Evolutionary conservation across 2,797 vertebrate species (phyloP).

Genomic region (Neopelma chrysocephalum): DNA sequence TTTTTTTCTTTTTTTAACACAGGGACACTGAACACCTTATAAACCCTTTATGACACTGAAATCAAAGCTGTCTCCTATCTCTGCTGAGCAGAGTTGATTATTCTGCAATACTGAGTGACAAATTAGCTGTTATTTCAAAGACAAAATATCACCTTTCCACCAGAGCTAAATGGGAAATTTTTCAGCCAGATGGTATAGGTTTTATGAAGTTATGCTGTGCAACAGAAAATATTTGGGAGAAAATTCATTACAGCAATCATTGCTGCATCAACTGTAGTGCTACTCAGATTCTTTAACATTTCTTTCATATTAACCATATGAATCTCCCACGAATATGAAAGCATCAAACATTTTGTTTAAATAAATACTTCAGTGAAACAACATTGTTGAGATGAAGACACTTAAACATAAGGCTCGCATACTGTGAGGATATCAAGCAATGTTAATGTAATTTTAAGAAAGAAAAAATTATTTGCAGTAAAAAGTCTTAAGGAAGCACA

Average conservation of each 20-base stretch:
- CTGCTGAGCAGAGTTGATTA: neutral
- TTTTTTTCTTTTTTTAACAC: neutral
- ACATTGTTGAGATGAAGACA: neutral
- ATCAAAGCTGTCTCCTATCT: neutral
- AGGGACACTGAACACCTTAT: neutral
- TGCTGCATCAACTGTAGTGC: neutral
- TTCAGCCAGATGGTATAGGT: neutral
- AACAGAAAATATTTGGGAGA: conserved; percentile 4
- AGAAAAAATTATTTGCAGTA: conserved; percentile 39
- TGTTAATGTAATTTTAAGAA: neutral
- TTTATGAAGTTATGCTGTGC: neutral
- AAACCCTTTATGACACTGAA: neutral
- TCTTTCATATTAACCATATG: neutral
- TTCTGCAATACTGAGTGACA: neutral
- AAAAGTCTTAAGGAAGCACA: conserved; percentile 29
- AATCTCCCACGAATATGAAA: neutral
- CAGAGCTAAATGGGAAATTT: neutral
- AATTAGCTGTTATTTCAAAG: neutral
- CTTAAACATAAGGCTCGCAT: neutral
- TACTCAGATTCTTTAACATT: neutral
- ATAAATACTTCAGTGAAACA: conserved; percentile 5
- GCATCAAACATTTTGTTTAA: neutral
- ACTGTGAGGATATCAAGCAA: neutral
- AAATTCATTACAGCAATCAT: neutral
- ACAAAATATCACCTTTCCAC: neutral